phyloP scores from a whole-genome alignment of 2,113 vertebrate genomes.

The Sebastes schlegelii region DNA sequence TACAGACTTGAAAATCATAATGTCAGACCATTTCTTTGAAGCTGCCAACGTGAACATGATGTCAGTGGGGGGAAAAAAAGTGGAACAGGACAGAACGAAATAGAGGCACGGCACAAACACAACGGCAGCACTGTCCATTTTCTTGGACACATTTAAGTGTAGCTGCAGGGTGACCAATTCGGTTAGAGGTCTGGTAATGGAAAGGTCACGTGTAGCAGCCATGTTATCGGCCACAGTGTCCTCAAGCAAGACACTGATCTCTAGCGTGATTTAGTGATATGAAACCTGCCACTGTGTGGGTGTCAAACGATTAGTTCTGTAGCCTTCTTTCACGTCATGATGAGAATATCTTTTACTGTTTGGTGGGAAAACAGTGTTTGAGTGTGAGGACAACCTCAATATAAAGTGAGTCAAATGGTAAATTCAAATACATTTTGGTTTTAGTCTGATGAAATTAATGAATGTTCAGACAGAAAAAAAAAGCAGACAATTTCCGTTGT shows the following conservation, averaged over 20 bases:
- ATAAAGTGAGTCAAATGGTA: background rate
- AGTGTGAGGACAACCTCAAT: background rate
- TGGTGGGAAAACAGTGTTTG: background rate
- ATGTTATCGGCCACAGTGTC: slow-evolving; percentile 11
- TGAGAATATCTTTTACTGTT: background rate
- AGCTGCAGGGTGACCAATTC: slow-evolving; percentile 5
- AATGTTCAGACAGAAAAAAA: background rate
- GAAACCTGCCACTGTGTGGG: slow-evolving; percentile 7
- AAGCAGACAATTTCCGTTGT: no score
- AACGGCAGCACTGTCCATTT: slow-evolving; percentile 27
- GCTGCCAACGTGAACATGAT: background rate
- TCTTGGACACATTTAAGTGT: slow-evolving; percentile 10
- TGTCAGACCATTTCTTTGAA: background rate
- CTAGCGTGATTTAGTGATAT: background rate
- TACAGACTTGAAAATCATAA: background rate
- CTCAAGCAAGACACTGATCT: background rate
- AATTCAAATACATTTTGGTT: background rate
- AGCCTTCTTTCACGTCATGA: background rate
- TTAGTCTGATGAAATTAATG: slow-evolving; percentile 2
- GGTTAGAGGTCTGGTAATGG: background rate
- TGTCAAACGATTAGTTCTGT: background rate
- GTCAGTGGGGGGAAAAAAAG: background rate
- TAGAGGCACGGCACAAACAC: background rate
- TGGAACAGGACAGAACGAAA: background rate
- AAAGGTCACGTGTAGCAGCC: slow-evolving; percentile 27